These are phyloP conservation scores for Microcebus murinus DNA, from an alignment of 2,113 vertebrate genomes.

Conservation along the genomic window DNA sequence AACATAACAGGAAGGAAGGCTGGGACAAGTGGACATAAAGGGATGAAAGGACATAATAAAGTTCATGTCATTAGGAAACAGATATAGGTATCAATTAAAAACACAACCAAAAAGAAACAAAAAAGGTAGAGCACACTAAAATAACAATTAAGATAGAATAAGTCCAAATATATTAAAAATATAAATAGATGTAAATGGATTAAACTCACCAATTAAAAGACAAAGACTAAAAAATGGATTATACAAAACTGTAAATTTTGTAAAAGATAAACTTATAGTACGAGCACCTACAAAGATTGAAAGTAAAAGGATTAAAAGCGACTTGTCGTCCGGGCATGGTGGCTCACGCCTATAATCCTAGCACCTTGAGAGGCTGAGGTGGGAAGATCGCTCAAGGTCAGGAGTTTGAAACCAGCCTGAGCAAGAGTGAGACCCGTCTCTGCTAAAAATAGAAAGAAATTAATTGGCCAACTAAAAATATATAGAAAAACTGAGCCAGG, in stretches of 20 bases:
- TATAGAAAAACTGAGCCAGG: too few species aligned
- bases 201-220: conserved; percentile 11
- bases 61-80: neutral
- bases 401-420: too few species aligned
- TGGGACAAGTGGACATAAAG: neutral
- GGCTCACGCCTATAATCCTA: too few species aligned
- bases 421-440: too few species aligned
- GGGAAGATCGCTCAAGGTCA: too few species aligned
- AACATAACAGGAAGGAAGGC: neutral
- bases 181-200: neutral
- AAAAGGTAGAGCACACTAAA: conserved; percentile 35
- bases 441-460: too few species aligned
- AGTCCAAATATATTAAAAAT: neutral
- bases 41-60: neutral
- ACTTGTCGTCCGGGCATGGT: too few species aligned
- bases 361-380: too few species aligned
- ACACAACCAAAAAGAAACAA: neutral
- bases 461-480: too few species aligned
- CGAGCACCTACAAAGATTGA: neutral
- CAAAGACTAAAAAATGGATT: neutral
- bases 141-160: neutral
- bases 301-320: neutral
- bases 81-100: neutral
- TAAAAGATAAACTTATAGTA: neutral
- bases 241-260: neutral